These are phyloP conservation scores for Trichogramma pretiosum DNA, from an alignment of 1,140 invertebrate genomes.

Conservation along the genomic window DNA sequence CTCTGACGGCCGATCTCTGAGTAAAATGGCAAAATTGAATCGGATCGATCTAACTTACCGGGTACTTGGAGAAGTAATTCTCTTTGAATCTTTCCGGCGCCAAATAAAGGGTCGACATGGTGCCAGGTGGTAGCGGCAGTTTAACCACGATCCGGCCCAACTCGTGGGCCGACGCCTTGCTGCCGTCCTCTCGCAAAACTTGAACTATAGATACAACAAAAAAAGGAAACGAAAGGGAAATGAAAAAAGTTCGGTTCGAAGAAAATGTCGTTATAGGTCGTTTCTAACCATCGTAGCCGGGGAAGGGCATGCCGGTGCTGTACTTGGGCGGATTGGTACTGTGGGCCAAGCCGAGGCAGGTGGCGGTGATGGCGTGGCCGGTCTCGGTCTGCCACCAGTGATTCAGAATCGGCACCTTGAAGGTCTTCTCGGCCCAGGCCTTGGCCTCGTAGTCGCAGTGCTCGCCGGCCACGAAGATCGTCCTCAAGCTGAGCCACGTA, in stretches of 20 bases:
- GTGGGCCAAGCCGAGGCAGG: conserved; percentile 68
- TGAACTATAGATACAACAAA: conserved; percentile 63
- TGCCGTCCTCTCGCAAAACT: conserved; percentile 62
- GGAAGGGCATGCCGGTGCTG: conserved; percentile 65
- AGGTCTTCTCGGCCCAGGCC: conserved; percentile 70
- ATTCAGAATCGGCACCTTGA: conserved; percentile 79
- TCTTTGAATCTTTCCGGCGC: conserved; percentile 74
- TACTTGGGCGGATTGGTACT: conserved; percentile 56
- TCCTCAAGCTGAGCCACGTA: conserved; percentile 52
- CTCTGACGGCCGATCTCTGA: no score
- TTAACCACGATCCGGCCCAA: conserved; percentile 78
- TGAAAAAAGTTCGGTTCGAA: no score
- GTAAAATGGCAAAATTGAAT: no score
- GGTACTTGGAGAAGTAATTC: conserved; percentile 72
- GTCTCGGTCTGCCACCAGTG: conserved; percentile 97
- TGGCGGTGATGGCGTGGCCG: conserved; percentile 78
- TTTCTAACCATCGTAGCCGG: conserved; percentile 75
- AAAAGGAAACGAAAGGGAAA: no score
- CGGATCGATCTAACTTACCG: no score
- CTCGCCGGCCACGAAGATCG: conserved; percentile 85
- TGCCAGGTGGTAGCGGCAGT: conserved; percentile 80
- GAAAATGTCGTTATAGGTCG: no score
- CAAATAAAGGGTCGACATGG: conserved; percentile 71
- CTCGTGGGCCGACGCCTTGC: conserved; percentile 56
- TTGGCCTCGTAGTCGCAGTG: conserved; percentile 89